Evolutionary conservation across 2,113 vertebrate genomes (phyloP).

Genomic region (Acrocephalus arundinaceus): DNA sequence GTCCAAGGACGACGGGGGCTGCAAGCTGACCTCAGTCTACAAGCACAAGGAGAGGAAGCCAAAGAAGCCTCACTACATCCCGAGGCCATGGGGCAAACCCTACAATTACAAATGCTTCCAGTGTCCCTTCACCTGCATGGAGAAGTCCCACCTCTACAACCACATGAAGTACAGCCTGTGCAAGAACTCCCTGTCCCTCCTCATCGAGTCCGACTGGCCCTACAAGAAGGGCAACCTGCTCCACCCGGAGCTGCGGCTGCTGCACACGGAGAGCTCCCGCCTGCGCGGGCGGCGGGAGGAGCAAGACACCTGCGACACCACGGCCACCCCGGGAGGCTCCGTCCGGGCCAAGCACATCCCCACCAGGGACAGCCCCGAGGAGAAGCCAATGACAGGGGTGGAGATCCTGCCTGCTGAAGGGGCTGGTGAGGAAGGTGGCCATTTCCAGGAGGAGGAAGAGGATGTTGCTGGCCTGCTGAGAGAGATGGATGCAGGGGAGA

Average conservation of each 20-base stretch:
- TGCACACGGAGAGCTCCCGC: slow-evolving; percentile 68
- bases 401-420: slow-evolving; percentile 40
- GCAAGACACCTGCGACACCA: slow-evolving; percentile 36
- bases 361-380: background rate
- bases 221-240: slow-evolving; percentile 87
- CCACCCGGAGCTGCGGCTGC: slow-evolving; percentile 81
- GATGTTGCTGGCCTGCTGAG: slow-evolving; percentile 38
- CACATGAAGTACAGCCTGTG: slow-evolving; percentile 99
- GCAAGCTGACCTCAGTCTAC: slow-evolving; percentile 81
- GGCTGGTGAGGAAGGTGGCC: slow-evolving; percentile 53
- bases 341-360: background rate
- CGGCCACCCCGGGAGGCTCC: accelerated
- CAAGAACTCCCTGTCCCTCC: slow-evolving; percentile 95
- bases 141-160: slow-evolving; percentile 99
- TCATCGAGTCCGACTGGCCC: slow-evolving; percentile 92
- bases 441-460: slow-evolving; percentile 70
- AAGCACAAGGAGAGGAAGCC: slow-evolving; percentile 95
- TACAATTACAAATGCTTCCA: slow-evolving; percentile 99
- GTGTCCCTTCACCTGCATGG: slow-evolving; percentile 99
- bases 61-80: slow-evolving; percentile 98
- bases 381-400: background rate
- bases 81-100: slow-evolving; percentile 94
- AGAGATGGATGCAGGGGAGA: slow-evolving; percentile 52
- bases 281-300: slow-evolving; percentile 41
- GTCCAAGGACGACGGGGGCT: slow-evolving; percentile 85